These are phyloP conservation scores for Chalcosyrphus nemorum DNA, from an alignment of 2,888 invertebrate genomes.

Conservation along the genomic window DNA sequence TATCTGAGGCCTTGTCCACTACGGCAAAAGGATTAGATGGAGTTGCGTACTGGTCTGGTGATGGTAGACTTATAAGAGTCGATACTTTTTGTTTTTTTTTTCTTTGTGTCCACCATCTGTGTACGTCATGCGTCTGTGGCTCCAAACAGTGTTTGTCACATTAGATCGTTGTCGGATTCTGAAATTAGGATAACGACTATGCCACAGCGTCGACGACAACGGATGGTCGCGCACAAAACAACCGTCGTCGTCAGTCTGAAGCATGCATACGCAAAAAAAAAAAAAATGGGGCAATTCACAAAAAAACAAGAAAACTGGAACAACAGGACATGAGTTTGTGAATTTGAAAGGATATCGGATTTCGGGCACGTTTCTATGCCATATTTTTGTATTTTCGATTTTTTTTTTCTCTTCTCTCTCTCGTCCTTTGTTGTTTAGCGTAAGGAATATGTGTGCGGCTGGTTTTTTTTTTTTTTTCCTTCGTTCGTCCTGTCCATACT, in stretches of 20 bases:
- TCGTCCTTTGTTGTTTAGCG: constrained; percentile 50
- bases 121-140: not conserved
- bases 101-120: not conserved
- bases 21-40: not conserved
- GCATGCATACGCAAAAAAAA: constrained; percentile 12
- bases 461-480: constrained; percentile 9
- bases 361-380: constrained; percentile 68
- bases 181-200: constrained; percentile 69
- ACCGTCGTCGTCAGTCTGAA: constrained; percentile 45
- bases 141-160: constrained; percentile 57
- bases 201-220: constrained; percentile 33
- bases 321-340: constrained; percentile 61
- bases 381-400: constrained; percentile 53
- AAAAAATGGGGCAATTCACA: constrained; percentile 14
- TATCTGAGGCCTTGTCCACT: not conserved
- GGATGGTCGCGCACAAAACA: constrained; percentile 39
- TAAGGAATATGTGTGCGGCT: too few species aligned
- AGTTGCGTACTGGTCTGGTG: not conserved
- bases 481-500: too few species aligned
- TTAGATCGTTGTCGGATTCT: constrained; percentile 56
- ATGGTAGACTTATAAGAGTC: not conserved
- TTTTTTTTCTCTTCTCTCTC: not conserved
- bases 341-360: constrained; percentile 71
- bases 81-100: not conserved
- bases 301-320: constrained; percentile 53